A percentile compares a stretch with the other conserved stretches of the same genome.
phyloP scores from a whole-genome alignment of 2,113 vertebrate species.

The Semicossyphus pulcher region DNA sequence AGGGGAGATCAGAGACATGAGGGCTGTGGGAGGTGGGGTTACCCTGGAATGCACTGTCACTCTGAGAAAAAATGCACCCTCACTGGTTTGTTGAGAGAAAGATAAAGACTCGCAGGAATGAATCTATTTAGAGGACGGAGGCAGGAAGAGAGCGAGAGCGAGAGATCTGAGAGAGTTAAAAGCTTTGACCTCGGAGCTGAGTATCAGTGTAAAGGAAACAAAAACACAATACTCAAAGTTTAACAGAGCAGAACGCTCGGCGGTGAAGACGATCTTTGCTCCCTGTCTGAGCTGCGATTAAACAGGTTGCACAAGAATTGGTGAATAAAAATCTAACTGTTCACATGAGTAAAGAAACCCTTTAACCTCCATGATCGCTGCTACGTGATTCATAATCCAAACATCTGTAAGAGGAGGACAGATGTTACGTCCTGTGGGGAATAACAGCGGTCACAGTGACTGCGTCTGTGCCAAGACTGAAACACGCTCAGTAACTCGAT shows the following conservation, averaged over 20 bases:
- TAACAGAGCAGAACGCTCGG: neutral
- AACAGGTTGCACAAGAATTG: no score
- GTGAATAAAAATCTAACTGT: no score
- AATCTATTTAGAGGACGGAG: conserved; percentile 13
- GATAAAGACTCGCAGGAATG: conserved; percentile 37
- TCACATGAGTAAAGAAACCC: neutral
- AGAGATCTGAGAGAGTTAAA: conserved; percentile 15
- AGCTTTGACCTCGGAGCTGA: neutral
- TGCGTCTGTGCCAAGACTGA: neutral
- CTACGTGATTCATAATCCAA: conserved; percentile 11
- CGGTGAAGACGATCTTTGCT: neutral
- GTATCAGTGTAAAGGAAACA: conserved; percentile 3
- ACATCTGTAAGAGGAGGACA: conserved; percentile 20
- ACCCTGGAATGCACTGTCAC: conserved; percentile 54
- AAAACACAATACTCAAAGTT: neutral
- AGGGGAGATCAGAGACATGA: neutral
- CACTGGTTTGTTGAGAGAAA: conserved; percentile 63
- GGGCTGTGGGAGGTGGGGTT: conserved; percentile 41
- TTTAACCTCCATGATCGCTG: neutral
- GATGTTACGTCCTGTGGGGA: conserved; percentile 19
- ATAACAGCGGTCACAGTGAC: neutral
- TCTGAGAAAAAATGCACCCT: conserved; percentile 55
- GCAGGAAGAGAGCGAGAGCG: neutral
- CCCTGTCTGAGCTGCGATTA: neutral
- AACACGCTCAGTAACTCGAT: neutral